phyloP scores from a whole-genome alignment of 2,888 invertebrate species.

The Ramazzottius varieornatus region DNA sequence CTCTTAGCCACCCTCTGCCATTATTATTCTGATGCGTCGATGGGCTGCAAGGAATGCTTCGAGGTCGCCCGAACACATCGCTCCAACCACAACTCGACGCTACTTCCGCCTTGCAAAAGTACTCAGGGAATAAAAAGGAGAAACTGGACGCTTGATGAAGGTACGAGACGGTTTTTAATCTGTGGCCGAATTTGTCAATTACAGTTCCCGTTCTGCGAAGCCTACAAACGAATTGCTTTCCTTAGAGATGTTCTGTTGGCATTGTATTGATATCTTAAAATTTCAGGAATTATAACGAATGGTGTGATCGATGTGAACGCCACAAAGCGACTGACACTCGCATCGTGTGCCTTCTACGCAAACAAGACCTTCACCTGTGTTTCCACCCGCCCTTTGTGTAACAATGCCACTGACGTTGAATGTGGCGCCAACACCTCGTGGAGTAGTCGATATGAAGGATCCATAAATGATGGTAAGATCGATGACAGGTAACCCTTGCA shows the following conservation, averaged over 20 bases:
- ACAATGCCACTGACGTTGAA: neutral
- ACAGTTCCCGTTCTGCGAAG: no score
- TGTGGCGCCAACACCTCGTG: neutral
- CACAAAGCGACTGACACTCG: neutral
- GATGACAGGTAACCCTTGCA: no score
- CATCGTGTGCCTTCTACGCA: neutral
- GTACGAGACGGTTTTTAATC: neutral
- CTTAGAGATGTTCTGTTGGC: no score
- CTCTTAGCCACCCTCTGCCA: neutral
- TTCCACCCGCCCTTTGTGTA: neutral
- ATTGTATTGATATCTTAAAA: no score
- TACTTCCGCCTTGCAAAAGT: constrained; percentile 1
- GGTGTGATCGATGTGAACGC: neutral
- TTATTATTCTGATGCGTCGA: neutral
- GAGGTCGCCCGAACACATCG: neutral
- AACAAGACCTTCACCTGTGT: constrained; percentile 4
- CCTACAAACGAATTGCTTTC: no score
- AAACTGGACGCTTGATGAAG: neutral
- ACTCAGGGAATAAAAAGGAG: neutral
- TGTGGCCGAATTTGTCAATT: no score
- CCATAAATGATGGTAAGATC: neutral
- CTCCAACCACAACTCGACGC: constrained; percentile 3
- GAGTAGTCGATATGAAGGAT: neutral
- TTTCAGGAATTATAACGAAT: neutral
- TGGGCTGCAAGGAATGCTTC: constrained; percentile 1